phyloP scores from a whole-genome alignment of 2,888 invertebrate genomes.

The Aphidius colemani region DNA sequence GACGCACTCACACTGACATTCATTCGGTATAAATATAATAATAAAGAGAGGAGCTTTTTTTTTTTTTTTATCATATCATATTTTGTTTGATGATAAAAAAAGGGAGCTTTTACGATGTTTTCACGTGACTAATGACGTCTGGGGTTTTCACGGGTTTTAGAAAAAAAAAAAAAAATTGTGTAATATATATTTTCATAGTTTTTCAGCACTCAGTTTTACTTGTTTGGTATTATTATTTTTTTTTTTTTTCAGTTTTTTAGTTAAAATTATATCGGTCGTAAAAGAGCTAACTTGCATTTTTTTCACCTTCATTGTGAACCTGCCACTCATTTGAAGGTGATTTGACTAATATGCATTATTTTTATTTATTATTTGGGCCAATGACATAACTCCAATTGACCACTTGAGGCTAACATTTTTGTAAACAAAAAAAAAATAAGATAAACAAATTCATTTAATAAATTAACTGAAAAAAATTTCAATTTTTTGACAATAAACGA shows the following conservation, averaged over 20 bases:
- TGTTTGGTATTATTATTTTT: background rate
- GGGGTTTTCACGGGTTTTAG: background rate
- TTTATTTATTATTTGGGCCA: too few relatives aligned
- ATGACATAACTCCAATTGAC: too few relatives aligned
- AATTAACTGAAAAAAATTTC: too few relatives aligned
- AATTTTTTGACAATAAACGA: too few relatives aligned
- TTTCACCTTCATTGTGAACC: conserved; percentile 22
- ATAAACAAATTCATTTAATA: too few relatives aligned
- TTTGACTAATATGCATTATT: too few relatives aligned
- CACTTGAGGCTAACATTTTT: too few relatives aligned
- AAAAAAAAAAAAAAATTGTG: background rate
- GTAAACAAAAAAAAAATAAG: too few relatives aligned
- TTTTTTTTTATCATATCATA: background rate
- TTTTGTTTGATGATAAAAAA: background rate
- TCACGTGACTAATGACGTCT: conserved; percentile 16
- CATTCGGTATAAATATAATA: conserved; percentile 30
- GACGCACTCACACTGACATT: conserved; percentile 11
- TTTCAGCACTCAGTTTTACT: too few relatives aligned
- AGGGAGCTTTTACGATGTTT: conserved; percentile 16
- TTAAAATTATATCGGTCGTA: too few relatives aligned
- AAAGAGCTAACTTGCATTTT: background rate
- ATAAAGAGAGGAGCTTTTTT: conserved; percentile 16
- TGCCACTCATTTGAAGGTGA: conserved; percentile 22
- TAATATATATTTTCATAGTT: background rate
- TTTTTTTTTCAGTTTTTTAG: conserved; percentile 2